Evolutionary conservation across 2,888 invertebrate genomes (phyloP).

Genomic region (Cistogaster globosa): DNA sequence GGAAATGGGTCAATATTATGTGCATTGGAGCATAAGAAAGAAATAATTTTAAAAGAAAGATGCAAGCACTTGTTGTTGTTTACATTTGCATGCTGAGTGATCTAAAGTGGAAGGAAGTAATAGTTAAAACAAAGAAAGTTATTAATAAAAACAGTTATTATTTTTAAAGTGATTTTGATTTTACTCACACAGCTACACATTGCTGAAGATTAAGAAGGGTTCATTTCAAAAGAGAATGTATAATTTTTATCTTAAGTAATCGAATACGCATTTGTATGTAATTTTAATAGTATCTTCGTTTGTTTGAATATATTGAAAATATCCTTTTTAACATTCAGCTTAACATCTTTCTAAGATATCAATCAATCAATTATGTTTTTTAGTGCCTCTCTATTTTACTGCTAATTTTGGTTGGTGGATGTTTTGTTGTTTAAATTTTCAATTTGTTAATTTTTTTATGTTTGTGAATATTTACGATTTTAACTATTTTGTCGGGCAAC

Average conservation of each 20-base stretch:
- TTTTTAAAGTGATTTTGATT: slow-evolving; percentile 31
- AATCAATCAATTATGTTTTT: too few relatives aligned
- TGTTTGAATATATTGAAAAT: not conserved
- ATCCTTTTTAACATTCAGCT: too few relatives aligned
- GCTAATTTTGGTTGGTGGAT: too few relatives aligned
- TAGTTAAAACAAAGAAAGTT: not conserved
- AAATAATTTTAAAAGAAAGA: slow-evolving; percentile 20
- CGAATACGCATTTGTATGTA: not conserved
- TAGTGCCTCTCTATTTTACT: too few relatives aligned
- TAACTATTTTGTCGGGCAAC: too few relatives aligned
- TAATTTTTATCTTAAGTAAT: slow-evolving; percentile 15
- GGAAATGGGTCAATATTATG: slow-evolving; percentile 63
- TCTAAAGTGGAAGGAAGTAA: slow-evolving; percentile 29
- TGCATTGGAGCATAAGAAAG: slow-evolving; percentile 30
- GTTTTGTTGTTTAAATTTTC: too few relatives aligned
- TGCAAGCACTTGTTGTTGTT: slow-evolving; percentile 14
- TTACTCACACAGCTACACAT: slow-evolving; percentile 14
- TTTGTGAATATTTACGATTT: too few relatives aligned
- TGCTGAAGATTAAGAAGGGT: not conserved
- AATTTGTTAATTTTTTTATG: too few relatives aligned
- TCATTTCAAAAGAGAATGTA: slow-evolving; percentile 1
- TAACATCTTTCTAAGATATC: too few relatives aligned
- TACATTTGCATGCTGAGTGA: slow-evolving; percentile 15
- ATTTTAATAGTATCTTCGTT: not conserved
- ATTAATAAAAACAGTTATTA: slow-evolving; percentile 21